These are phyloP conservation scores for Drosophila atripex DNA, from an alignment of 2,888 invertebrate species.

Conservation along the genomic window DNA sequence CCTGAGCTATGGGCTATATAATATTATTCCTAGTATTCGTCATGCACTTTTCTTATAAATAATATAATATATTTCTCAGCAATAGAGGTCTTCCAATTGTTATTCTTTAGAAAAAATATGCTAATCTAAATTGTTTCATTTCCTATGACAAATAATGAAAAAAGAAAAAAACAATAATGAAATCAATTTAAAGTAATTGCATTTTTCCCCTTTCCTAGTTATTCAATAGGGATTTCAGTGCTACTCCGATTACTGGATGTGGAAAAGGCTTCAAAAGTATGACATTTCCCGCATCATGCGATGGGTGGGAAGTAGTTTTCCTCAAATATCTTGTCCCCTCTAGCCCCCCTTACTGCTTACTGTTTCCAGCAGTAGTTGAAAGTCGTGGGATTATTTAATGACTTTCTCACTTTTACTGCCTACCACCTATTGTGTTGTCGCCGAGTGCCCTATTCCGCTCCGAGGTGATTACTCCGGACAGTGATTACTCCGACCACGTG, in stretches of 20 bases:
- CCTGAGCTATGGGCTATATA: no score
- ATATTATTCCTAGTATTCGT: no score
- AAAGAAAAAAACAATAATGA: background rate
- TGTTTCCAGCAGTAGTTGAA: no score
- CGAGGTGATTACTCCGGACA: conserved; percentile 26
- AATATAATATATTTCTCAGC: no score
- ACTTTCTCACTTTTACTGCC: conserved; percentile 38
- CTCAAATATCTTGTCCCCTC: conserved; percentile 21
- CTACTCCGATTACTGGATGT: conserved; percentile 35
- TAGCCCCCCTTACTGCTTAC: no score
- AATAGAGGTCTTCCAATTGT: background rate
- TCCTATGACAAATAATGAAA: background rate
- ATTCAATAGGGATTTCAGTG: conserved; percentile 24
- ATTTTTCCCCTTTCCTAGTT: conserved; percentile 32
- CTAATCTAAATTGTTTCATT: background rate
- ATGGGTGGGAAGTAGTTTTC: conserved; percentile 27
- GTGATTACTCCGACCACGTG: conserved; percentile 39
- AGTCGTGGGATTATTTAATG: conserved; percentile 48
- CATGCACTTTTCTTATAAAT: no score
- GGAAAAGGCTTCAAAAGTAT: conserved; percentile 15
- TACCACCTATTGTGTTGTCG: conserved; percentile 19
- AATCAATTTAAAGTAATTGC: conserved; percentile 28
- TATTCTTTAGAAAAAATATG: background rate
- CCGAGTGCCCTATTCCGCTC: conserved; percentile 25
- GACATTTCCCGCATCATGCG: conserved; percentile 26